Base-by-base conservation (phyloP, 1,140 invertebrate species). In the Propsilocerus akamusi region DNA sequence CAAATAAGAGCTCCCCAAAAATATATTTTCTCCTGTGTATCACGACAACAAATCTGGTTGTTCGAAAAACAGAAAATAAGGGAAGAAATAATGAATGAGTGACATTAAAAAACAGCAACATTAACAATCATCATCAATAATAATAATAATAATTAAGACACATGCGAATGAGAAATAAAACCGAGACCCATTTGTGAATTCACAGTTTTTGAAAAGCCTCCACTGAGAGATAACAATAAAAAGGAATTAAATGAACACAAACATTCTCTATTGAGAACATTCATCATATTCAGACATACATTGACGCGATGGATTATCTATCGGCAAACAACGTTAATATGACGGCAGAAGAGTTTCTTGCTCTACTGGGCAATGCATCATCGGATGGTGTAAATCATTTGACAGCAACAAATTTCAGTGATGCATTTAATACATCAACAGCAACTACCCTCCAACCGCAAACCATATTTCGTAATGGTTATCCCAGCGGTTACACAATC, bases 401-500 rank as follows among this genome's bases (percentile, higher is more conserved):
- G n/a, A n/a, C n/a, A n/a, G n/a, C n/a, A n/a, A 3, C n/a, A 3
- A 30, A 30, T 30, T 3, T 30, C 10, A 30, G 28, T 30, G 28
- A 30, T 30, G 28, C 28, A 30, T 30, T 11, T n/a, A 30, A 30
- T 6, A 30, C 34, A 20, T 17, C 34, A 41, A 14, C 34, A 30
- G 28, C 17, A n/a, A 41, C 34, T 6, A 17, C 34, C 6, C 34
- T 20, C 2, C 8, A 14, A 17, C 34, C 34, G 10, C n/a, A 41
- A 20, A 41, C 5, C 17, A 20, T 41, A 3, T 41, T 17, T 20
- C 34, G 34, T 41, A 17, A 41, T 41, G 34, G 34, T 8, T 92
- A 90, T 60, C 88, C 88, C 0, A 87, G 83, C 53, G 88, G 88
- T 0, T 92, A 94, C 59, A 85, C 83, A 5, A 71, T 88, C 30